Evolutionary conservation across 2,888 invertebrate genomes (phyloP).

Genomic region (Chrysolina oricalcia): DNA sequence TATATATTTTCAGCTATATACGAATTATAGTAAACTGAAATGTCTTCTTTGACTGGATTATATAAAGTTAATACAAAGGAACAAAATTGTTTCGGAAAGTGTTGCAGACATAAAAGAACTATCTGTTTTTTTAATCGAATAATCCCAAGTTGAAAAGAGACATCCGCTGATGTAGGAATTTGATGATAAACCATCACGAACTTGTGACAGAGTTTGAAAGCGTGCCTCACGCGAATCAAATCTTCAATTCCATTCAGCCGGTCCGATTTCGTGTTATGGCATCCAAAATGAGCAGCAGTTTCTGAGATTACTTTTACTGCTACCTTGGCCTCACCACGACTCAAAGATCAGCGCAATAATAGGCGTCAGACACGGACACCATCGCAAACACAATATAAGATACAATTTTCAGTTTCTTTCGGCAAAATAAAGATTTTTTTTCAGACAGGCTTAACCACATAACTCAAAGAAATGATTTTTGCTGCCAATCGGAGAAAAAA

Average conservation of each 20-base stretch:
- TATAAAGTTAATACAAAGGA: too few species aligned
- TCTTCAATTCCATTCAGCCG: conserved; percentile 62
- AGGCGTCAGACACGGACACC: conserved; percentile 44
- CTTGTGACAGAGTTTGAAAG: conserved; percentile 29
- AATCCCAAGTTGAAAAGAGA: background rate
- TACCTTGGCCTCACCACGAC: conserved; percentile 36
- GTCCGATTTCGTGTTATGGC: conserved; percentile 63
- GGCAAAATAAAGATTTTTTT: too few species aligned
- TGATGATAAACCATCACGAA: conserved; percentile 16
- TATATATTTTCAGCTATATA: too few species aligned
- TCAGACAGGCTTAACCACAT: too few species aligned
- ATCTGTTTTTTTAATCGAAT: background rate
- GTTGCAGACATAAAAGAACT: background rate
- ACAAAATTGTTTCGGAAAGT: background rate
- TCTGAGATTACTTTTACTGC: conserved; percentile 48
- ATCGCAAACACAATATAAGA: background rate
- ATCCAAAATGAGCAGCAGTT: conserved; percentile 63
- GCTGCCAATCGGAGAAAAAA: too few species aligned
- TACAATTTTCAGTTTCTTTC: too few species aligned
- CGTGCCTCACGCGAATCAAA: conserved; percentile 62
- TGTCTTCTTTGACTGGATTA: too few species aligned
- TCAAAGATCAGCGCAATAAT: conserved; percentile 43
- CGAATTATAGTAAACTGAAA: too few species aligned
- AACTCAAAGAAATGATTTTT: too few species aligned
- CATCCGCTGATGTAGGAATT: conserved; percentile 4